Percentiles rank a stretch among this genome's conserved stretches.
Conservation (phyloP, 2,888 invertebrate genomes). For the Tinea pellionella region DNA sequence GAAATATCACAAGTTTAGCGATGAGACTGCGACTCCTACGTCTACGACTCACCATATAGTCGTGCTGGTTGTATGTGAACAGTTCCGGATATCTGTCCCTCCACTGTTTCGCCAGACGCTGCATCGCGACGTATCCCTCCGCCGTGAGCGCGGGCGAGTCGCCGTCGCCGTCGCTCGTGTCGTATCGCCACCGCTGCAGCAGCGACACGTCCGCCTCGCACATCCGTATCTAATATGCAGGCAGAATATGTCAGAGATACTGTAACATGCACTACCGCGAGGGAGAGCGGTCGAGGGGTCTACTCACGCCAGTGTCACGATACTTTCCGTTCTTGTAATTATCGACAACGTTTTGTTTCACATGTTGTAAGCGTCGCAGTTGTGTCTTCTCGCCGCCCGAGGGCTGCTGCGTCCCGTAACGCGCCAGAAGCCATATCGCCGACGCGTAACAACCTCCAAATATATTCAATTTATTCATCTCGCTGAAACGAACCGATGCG, state of each 20-base stretch:
- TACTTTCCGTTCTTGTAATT: conserved; percentile 72
- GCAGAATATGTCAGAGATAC: conserved; percentile 28
- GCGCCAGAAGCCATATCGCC: conserved; percentile 78
- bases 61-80: conserved; percentile 60
- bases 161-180: conserved; percentile 58
- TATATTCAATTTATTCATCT: neutral
- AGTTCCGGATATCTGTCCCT: conserved; percentile 74
- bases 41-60: conserved; percentile 59
- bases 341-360: conserved; percentile 71
- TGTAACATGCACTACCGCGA: neutral
- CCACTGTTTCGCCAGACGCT: conserved; percentile 75
- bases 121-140: conserved; percentile 74
- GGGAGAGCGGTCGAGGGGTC: too few species aligned
- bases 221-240: conserved; percentile 59
- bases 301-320: conserved; percentile 57
- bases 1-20: neutral
- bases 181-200: conserved; percentile 76
- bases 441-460: conserved; percentile 74
- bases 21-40: too few species aligned
- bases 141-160: conserved; percentile 72
- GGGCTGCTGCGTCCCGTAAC: conserved; percentile 79
- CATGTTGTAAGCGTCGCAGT: conserved; percentile 64
- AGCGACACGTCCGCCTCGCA: conserved; percentile 76
- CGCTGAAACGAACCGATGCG: too few species aligned
- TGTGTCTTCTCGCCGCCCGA: conserved; percentile 60